phyloP scores from a whole-genome alignment of 2,797 vertebrate species.

The Lacerta bilineata region DNA sequence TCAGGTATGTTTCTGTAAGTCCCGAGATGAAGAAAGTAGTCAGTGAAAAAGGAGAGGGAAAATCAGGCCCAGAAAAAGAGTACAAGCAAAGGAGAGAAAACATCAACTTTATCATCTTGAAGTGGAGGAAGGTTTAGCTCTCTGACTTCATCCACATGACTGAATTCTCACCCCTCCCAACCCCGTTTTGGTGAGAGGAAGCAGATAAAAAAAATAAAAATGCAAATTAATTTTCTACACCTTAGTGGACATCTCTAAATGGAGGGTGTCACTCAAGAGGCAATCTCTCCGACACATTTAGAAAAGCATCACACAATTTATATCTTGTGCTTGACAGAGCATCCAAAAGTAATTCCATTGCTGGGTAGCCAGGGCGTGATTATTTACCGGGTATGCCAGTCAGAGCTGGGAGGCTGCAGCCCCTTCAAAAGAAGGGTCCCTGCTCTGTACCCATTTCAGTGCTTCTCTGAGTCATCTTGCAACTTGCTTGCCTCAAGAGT shows the following conservation, averaged over 20 bases:
- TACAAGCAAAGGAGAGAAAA: conserved; percentile 55
- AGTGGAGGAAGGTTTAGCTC: conserved; percentile 67
- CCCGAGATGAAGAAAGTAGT: conserved; percentile 56
- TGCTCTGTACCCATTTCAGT: conserved; percentile 40
- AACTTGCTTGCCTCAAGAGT: conserved; percentile 56
- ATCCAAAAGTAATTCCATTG: conserved; percentile 82
- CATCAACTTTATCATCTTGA: conserved; percentile 61
- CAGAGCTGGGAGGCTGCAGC: not conserved
- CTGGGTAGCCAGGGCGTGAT: conserved; percentile 55
- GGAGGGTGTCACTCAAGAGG: conserved; percentile 83
- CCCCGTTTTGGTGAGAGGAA: conserved; percentile 54
- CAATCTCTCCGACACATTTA: conserved; percentile 81
- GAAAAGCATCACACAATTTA: conserved; percentile 81
- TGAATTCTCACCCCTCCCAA: conserved; percentile 49
- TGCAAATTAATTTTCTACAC: conserved; percentile 73
- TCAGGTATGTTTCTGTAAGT: conserved; percentile 49
- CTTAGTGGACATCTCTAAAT: conserved; percentile 71
- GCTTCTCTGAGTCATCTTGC: conserved; percentile 46
- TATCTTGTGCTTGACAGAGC: conserved; percentile 83
- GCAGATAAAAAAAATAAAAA: conserved; percentile 63
- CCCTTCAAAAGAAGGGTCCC: conserved; percentile 26
- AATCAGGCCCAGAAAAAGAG: conserved; percentile 51
- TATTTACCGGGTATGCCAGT: conserved; percentile 63
- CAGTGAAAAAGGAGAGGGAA: conserved; percentile 39
- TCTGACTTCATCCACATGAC: conserved; percentile 59